Percentiles rank a stretch among this genome's conserved stretches.
Conservation (phyloP, 2,888 invertebrate species). For the Hypena proboscidalis region DNA sequence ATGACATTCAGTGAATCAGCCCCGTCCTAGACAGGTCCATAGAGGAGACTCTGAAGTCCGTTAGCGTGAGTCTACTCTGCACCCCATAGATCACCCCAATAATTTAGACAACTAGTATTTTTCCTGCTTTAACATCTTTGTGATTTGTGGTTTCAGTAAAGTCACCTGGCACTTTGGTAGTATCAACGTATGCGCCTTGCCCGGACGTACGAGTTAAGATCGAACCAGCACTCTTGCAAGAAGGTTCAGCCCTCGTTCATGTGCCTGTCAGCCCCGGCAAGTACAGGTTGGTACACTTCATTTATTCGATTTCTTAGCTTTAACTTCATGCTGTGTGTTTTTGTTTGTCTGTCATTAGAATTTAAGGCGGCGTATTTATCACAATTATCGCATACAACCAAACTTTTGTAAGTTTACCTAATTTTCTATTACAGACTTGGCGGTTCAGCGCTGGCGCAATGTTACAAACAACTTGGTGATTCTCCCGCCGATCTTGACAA, state of each 20-base stretch:
- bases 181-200: slow-evolving; percentile 98
- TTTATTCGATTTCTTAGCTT: neutral
- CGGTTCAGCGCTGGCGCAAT: slow-evolving; percentile 97
- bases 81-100: too few species aligned
- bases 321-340: too few species aligned
- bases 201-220: slow-evolving; percentile 93
- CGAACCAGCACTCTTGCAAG: slow-evolving; percentile 95
- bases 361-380: too few species aligned
- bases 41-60: too few species aligned
- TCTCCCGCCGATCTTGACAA: slow-evolving; percentile 92
- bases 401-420: neutral
- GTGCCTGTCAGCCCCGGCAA: slow-evolving; percentile 91
- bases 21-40: too few species aligned
- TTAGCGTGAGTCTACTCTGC: too few species aligned
- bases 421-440: slow-evolving; percentile 87
- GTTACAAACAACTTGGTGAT: slow-evolving; percentile 93
- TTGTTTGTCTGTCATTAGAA: too few species aligned
- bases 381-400: too few species aligned
- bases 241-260: slow-evolving; percentile 89
- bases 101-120: too few species aligned
- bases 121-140: too few species aligned
- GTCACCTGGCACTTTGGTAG: slow-evolving; percentile 95
- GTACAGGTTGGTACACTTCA: slow-evolving; percentile 68
- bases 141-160: slow-evolving; percentile 86
- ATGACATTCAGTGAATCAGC: too few species aligned